These are phyloP conservation scores for Eurytoma californica DNA, from an alignment of 2,888 invertebrate species.

Conservation along the genomic window DNA sequence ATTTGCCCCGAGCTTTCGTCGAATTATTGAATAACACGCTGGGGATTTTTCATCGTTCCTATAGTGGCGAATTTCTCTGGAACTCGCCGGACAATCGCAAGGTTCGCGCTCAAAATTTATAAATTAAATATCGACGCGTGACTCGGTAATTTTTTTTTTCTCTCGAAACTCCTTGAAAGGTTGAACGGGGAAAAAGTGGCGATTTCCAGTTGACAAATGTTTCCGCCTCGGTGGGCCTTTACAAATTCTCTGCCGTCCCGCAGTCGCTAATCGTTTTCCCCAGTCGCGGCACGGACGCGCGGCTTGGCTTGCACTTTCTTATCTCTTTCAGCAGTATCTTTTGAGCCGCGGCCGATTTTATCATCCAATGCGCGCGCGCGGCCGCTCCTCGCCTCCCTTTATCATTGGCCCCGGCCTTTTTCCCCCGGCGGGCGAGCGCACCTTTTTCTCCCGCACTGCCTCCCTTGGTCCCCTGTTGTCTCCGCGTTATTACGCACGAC, in stretches of 20 bases:
- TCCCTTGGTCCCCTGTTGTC: constrained; percentile 58
- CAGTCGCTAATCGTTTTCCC: constrained; percentile 37
- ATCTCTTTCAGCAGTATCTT: constrained; percentile 33
- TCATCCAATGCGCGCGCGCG: constrained; percentile 10
- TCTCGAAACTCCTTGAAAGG: neutral
- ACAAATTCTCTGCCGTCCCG: constrained; percentile 26
- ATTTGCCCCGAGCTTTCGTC: neutral
- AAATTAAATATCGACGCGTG: neutral
- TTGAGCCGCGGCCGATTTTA: constrained; percentile 35
- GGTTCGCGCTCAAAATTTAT: neutral
- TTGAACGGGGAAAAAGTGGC: neutral
- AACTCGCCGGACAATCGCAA: too few relatives aligned
- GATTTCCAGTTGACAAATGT: constrained; percentile 33
- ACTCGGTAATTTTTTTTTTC: neutral
- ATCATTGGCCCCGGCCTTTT: constrained; percentile 40
- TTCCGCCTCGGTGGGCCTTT: constrained; percentile 20
- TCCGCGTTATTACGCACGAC: constrained; percentile 67
- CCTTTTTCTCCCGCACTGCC: constrained; percentile 21
- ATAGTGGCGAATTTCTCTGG: neutral
- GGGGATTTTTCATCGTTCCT: too few relatives aligned
- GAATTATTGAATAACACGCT: neutral
- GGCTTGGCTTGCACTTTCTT: constrained; percentile 48
- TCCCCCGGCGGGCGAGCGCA: neutral
- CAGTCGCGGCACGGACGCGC: neutral
- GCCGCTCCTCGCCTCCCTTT: constrained; percentile 21